phyloP scores from a whole-genome alignment of 2,888 invertebrate species.

The Silvanus unidentatus region DNA sequence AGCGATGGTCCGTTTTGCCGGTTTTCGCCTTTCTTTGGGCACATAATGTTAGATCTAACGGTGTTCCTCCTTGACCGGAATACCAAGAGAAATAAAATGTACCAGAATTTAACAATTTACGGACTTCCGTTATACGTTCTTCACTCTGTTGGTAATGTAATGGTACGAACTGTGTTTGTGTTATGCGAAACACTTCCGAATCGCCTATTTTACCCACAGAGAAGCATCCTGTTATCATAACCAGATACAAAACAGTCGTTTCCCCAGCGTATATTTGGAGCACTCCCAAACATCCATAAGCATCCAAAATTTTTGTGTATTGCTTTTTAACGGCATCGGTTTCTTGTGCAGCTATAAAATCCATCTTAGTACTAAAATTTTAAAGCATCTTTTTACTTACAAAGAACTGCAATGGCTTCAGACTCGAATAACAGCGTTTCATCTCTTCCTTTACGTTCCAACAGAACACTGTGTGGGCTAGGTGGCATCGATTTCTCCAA shows the following conservation, averaged over 20 bases:
- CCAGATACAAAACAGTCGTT: conserved; percentile 78
- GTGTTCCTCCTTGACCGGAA: conserved; percentile 34
- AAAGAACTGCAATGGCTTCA: conserved; percentile 79
- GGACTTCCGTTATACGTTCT: conserved; percentile 57
- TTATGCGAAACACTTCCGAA: conserved; percentile 91
- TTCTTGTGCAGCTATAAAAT: conserved; percentile 66
- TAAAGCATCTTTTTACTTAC: conserved; percentile 48
- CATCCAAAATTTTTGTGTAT: conserved; percentile 88
- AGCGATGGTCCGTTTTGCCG: conserved; percentile 82
- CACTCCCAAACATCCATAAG: conserved; percentile 93
- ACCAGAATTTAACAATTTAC: conserved; percentile 93
- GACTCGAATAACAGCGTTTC: conserved; percentile 88
- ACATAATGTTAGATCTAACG: conserved; percentile 88
- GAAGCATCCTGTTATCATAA: conserved; percentile 91
- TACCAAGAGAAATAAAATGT: conserved; percentile 96
- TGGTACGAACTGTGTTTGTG: conserved; percentile 86
- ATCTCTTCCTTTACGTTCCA: conserved; percentile 83
- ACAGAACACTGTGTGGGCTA: conserved; percentile 81
- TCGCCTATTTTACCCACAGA: conserved; percentile 95
- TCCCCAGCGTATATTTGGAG: conserved; percentile 82
- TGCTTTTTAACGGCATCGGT: conserved; percentile 83
- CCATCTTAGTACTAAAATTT: conserved; percentile 14
- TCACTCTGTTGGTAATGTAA: conserved; percentile 67
- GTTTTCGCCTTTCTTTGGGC: conserved; percentile 83
- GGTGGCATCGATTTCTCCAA: conserved; percentile 82